Base-by-base conservation (phyloP, 2,888 invertebrate genomes). In the Argyresthia albistria region DNA sequence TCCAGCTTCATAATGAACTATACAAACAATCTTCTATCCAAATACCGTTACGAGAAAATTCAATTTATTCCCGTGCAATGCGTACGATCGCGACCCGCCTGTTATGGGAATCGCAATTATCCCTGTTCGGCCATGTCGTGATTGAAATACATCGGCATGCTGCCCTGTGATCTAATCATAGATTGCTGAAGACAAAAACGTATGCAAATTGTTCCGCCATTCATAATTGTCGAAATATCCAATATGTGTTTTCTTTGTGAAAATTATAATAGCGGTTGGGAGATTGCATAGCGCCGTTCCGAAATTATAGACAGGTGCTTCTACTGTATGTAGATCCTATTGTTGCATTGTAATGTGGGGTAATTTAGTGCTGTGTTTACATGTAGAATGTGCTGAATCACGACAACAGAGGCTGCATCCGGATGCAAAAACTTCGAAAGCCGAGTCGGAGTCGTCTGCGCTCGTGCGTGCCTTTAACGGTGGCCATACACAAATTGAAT, bases 391-490 rank as follows among this genome's bases (percentile, higher is more conserved):
- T 67, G 84, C 73, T 62, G 72, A 74, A 64, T 83, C 81, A 82
- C 60, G 67, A 59, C 64, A 65, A 64, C 65, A 66, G 70, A 67
- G 65, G 74, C 67, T 80, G 81, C 81, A 83, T 76, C 76, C 74
- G 62, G 68, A 64, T 80, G 82, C 77, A 84, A 83, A 84, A 84
- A 81, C 66, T 67, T 59, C 67, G 64, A 71, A 70, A 71, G 67
- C 60, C 25, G 25, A 25, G 3, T 55, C 58, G 62, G 64, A 64
- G 55, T 62, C 63, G 60, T 25, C 65, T 66, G 67, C 63, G 58
- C 56, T 74, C 79, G 82, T 80, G 81, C 81, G 81, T 76, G 70
- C 70, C 57, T 56, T 57, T 83, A 83, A 83, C 83, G 84, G 86
- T 74, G 67, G 65, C 65, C 61, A 64, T 75, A 76, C 73, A 76